Evolutionary conservation across 2,888 invertebrate species (phyloP).

Genomic region (Brachycybe producta): DNA sequence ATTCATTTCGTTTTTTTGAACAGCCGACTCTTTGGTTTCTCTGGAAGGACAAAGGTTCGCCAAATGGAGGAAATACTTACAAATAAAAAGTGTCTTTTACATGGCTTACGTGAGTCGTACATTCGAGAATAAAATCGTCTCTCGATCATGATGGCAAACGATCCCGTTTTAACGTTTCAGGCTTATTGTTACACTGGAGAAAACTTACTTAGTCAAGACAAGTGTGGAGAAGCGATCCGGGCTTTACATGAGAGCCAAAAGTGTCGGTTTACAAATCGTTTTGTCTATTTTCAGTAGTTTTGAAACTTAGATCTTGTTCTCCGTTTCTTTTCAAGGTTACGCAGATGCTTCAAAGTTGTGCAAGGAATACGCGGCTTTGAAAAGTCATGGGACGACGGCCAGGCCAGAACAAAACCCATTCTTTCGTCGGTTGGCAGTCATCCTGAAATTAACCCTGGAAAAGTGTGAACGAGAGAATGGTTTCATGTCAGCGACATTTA

Average conservation of each 20-base stretch:
- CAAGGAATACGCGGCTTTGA: constrained; percentile 43
- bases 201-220: constrained; percentile 44
- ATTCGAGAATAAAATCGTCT: constrained; percentile 3
- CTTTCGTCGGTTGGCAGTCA: constrained; percentile 44
- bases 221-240: constrained; percentile 49
- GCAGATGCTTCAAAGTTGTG: constrained; percentile 40
- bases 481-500: constrained; percentile 42
- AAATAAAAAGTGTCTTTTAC: constrained; percentile 47
- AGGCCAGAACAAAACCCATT: constrained; percentile 47
- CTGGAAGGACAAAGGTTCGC: constrained; percentile 39
- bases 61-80: constrained; percentile 48
- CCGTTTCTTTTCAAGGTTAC: constrained; percentile 31
- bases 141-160: neutral
- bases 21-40: constrained; percentile 40
- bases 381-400: constrained; percentile 43
- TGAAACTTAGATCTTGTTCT: neutral
- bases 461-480: constrained; percentile 52
- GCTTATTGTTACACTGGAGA: constrained; percentile 50
- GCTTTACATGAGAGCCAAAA: constrained; percentile 44
- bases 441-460: constrained; percentile 44
- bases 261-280: constrained; percentile 30
- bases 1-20: constrained; percentile 19
- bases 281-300: constrained; percentile 2
- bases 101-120: constrained; percentile 41
- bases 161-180: constrained; percentile 29